Evolutionary conservation across 2,113 vertebrate species (phyloP), one percentile per base, ranked within the genome.

Genomic region (Pangasianodon gigas): DNA sequence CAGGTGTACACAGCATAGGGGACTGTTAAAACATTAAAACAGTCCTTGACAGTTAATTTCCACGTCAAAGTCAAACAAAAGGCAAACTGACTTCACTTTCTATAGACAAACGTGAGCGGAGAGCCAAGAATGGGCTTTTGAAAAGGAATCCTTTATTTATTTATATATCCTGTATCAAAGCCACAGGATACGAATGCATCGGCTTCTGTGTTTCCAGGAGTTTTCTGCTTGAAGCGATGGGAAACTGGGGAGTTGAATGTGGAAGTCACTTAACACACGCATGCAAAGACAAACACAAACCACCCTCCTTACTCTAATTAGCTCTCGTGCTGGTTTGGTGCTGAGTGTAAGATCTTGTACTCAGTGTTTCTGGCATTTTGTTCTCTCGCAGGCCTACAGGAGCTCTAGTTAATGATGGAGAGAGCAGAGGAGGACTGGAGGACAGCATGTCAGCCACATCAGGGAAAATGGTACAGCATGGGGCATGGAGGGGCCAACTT

Each of bases 11-110:
- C 56, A 84, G 56, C 32, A 4, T 2, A 84, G 54, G 56, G 93
- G 65, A 94, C 93, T 92, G 94, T 95, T 95, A 95, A 94, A 93
- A 92, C 93, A 93, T 93, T 91, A 84, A 62, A 83, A 93, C 94
- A 93, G 93, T 90, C 86, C 93, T 91, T 93, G 91, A 91, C 89
- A 93, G 93, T 91, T 93, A 92, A 91, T 89, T 87, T 94, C 92
- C 92, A 91, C 52, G 93, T 94, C 95, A 95, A 96, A 96, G 96
- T 96, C 95, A 94, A 96, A 94, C 94, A 92, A 94, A 96, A 96
- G 95, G 94, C 95, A 94, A 94, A 95, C 80, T 4, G 87, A 75
- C 80, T 84, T 80, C 82, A 89, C 89, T 89, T 87, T 87, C 74
- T 87, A 46, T 85, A 90, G 80, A 82, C 37, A 44, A 54, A 89